phyloP scores from a whole-genome alignment of 23 tunicate genomes.

The Botrylloides violaceus region DNA sequence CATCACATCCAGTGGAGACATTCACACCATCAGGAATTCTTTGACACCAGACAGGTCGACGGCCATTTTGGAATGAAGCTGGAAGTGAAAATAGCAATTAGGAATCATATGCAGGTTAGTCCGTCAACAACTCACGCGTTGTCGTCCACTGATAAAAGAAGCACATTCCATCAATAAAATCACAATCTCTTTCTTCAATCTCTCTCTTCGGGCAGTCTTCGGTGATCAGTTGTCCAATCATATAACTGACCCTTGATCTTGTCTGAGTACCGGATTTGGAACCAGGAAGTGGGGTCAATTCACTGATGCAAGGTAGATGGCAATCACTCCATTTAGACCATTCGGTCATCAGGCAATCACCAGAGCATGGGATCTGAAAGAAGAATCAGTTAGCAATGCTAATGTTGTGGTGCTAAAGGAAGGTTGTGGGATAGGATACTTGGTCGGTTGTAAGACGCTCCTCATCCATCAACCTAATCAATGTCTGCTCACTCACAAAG shows the following conservation, averaged over 20 bases:
- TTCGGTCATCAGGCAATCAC: slow-evolving; percentile 40
- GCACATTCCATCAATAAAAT: slow-evolving; percentile 25
- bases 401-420: too few species aligned
- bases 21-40: slow-evolving; percentile 10
- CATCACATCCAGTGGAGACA: slow-evolving; percentile 60
- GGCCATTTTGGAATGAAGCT: slow-evolving; percentile 8
- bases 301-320: slow-evolving; percentile 37
- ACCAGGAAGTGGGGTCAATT: background rate
- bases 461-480: too few species aligned
- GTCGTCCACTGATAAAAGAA: slow-evolving; percentile 52
- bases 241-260: slow-evolving; percentile 42
- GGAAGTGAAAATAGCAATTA: too few species aligned
- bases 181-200: slow-evolving; percentile 31
- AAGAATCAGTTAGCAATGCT: background rate
- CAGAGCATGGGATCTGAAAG: slow-evolving; percentile 59
- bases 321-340: slow-evolving; percentile 84
- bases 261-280: slow-evolving; percentile 18
- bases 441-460: too few species aligned
- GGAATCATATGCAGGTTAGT: too few species aligned
- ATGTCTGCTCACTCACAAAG: too few species aligned
- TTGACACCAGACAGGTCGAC: slow-evolving; percentile 57
- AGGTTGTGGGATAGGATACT: too few species aligned
- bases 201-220: slow-evolving; percentile 26
- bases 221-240: slow-evolving; percentile 23
- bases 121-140: background rate